Base-by-base conservation (phyloP, 1,140 invertebrate genomes). In the Leptinotarsa lineolata region DNA sequence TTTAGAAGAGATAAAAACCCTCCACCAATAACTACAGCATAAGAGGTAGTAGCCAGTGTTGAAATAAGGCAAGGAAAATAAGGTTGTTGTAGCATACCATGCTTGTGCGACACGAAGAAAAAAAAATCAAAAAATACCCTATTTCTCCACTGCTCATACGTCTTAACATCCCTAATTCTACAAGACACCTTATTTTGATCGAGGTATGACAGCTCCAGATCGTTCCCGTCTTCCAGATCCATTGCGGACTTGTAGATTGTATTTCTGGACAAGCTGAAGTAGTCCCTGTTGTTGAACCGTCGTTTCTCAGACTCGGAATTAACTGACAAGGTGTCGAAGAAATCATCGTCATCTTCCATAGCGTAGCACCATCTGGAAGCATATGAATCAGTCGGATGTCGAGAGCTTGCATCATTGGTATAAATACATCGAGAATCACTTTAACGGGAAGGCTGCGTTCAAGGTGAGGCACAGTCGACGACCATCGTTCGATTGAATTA, bases 121-220 rank as follows among this genome's bases (percentile, higher is more conserved):
- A 73, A 69, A 58, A 68, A 61, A 48, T 71, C 13, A 59, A 48
- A 78, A 72, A 74, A 83, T 85, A 85, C 84, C 84, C 81, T 83
- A 82, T 84, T 79, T 80, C 83, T 84, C 84, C 84, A 85, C 81
- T 85, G 81, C 73, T 79, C 78, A 78, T 85, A 85, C 70, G 83
- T 81, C 76, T 80, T 83, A 81, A 82, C 77, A 77, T 76, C 70
- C 69, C 70, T 79, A 74, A 74, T 72, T 80, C 67, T 77, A 74
- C 74, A 75, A 79, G 82, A 81, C 77, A 84, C 83, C 84, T 84
- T 84, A 45, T 76, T 69, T 60, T 76, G 71, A 13, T 76, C 73
- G 48, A 78, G 70, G n/a, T 73, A 74, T 15, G 76, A 77, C 60
- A 80, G 63, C 70, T 83, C 81, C 77, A 83, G 81, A 45, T 45